Percentiles rank a stretch among this genome's conserved stretches.
Evolutionary conservation across 1,140 invertebrate genomes (phyloP).

Genomic region (Penaeus vannamei): DNA sequence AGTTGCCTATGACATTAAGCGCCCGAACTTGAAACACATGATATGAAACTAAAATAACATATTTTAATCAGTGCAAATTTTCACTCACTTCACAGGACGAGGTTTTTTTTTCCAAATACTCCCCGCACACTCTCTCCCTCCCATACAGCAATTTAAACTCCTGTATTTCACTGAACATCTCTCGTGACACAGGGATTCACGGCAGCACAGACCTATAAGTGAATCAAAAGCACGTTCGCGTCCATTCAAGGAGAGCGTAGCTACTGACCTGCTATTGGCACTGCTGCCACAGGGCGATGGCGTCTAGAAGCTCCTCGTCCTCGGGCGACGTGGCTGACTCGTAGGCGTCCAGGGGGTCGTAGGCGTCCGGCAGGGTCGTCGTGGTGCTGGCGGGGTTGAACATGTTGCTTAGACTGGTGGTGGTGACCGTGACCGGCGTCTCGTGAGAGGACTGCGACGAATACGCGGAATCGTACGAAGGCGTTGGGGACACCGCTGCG

Average conservation of each 20-base stretch:
- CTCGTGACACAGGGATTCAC: no score
- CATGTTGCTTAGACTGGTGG: slow-evolving; percentile 25
- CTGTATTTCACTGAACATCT: background rate
- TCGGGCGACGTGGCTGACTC: slow-evolving; percentile 49
- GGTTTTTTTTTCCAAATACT: no score
- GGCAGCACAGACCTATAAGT: background rate
- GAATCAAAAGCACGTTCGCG: background rate
- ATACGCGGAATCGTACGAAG: slow-evolving; percentile 51
- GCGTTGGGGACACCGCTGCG: slow-evolving; percentile 51
- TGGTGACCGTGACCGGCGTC: slow-evolving; percentile 36
- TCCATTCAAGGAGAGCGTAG: background rate
- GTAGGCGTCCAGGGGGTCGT: slow-evolving; percentile 53
- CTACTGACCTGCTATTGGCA: slow-evolving; percentile 61
- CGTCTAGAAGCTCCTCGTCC: slow-evolving; percentile 68
- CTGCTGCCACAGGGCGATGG: slow-evolving; percentile 68
- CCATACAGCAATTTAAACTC: background rate
- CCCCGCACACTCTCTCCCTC: background rate
- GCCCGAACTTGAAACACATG: no score
- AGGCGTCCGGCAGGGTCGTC: slow-evolving; percentile 25
- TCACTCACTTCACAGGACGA: no score
- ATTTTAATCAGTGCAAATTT: no score
- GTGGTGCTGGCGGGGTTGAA: slow-evolving; percentile 37
- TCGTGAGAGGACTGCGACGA: slow-evolving; percentile 47
- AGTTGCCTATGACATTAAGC: no score
- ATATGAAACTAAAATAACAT: no score